These are phyloP conservation scores for Nanorana parkeri DNA, from an alignment of 2,113 vertebrate genomes.

Conservation along the genomic window DNA sequence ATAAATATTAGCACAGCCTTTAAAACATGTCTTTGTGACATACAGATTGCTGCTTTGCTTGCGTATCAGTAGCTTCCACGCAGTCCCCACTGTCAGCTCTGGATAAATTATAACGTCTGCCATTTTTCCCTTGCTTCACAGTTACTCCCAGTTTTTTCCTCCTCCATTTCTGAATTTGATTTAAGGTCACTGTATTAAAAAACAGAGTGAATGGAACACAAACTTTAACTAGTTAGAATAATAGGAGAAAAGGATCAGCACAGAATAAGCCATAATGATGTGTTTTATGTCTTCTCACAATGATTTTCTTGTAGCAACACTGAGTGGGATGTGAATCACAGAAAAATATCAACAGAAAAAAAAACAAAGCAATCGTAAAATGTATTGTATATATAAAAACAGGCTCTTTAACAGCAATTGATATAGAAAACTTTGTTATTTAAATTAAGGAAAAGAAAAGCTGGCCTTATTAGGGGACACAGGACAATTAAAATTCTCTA, in stretches of 20 bases:
- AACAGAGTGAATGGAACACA: not conserved
- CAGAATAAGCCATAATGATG: not conserved
- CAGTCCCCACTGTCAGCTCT: constrained; percentile 20
- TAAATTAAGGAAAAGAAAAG: no score
- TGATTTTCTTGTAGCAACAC: not conserved
- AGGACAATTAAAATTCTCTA: no score
- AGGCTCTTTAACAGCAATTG: no score
- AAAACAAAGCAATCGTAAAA: not conserved
- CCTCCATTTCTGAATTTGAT: constrained; percentile 30
- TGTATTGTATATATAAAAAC: no score
- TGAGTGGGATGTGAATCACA: constrained; percentile 1
- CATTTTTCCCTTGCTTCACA: constrained; percentile 22
- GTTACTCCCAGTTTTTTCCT: constrained; percentile 33
- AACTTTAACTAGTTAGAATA: not conserved
- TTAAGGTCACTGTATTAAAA: constrained; percentile 25
- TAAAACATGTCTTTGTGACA: constrained; percentile 49
- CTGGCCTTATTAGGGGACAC: no score
- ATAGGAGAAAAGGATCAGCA: not conserved
- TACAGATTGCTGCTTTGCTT: constrained; percentile 28
- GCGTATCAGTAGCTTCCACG: constrained; percentile 21
- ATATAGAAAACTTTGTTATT: no score
- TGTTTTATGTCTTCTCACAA: constrained; percentile 38
- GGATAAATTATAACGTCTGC: constrained; percentile 43
- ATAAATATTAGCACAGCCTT: constrained; percentile 24
- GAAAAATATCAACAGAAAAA: not conserved